phyloP scores from a whole-genome alignment of 2,888 invertebrate genomes.

The Anoplius nigerrimus region DNA sequence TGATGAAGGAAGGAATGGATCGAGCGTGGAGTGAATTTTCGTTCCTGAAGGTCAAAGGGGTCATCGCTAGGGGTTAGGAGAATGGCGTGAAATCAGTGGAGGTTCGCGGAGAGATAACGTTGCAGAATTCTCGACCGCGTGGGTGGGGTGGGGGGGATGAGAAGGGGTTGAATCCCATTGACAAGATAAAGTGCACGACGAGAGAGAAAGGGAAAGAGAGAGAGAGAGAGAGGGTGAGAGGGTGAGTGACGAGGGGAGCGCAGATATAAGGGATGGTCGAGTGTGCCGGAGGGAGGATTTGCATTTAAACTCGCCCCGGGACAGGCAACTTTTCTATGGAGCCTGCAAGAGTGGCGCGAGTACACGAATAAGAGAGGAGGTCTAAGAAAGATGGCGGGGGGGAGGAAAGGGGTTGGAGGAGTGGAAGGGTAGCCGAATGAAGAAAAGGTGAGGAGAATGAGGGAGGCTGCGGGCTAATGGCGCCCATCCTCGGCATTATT shows the following conservation, averaged over 20 bases:
- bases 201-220: neutral
- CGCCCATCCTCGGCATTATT: conserved; percentile 46
- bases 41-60: neutral
- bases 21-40: neutral
- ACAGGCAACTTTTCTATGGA: conserved; percentile 37
- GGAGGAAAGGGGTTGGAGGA: neutral
- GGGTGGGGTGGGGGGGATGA: no score
- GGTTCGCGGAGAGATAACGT: neutral
- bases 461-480: neutral
- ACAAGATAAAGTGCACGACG: conserved; percentile 6
- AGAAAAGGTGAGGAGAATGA: neutral
- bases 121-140: no score
- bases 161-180: neutral
- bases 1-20: neutral
- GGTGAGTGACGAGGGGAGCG: no score
- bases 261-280: neutral
- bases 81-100: no score
- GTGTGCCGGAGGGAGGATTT: conserved; percentile 21
- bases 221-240: neutral
- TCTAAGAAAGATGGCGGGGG: neutral
- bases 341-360: neutral
- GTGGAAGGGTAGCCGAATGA: neutral
- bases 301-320: conserved; percentile 32
- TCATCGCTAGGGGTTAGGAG: no score
- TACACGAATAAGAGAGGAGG: neutral